Conservation (phyloP, 2,888 invertebrate genomes). For the Chaetogeoica ovagalla region DNA sequence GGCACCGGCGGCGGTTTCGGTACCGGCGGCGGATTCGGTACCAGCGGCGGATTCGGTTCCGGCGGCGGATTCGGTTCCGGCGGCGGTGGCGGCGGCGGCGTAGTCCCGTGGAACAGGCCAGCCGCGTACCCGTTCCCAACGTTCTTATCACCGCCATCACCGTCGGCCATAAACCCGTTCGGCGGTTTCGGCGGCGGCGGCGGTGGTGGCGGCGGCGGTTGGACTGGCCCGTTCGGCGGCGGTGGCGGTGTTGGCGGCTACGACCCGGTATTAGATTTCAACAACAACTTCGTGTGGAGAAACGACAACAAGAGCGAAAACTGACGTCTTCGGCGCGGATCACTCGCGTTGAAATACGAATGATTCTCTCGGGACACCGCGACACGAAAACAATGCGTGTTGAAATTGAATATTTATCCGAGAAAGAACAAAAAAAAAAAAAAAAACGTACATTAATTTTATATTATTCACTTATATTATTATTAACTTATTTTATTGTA, state of each 20-base stretch:
- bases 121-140: slow-evolving; percentile 3
- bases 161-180: slow-evolving; percentile 11
- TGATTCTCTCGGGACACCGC: too few relatives aligned
- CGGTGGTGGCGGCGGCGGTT: background rate
- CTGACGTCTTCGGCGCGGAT: too few relatives aligned
- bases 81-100: background rate
- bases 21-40: background rate
- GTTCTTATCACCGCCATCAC: background rate
- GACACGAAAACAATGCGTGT: too few relatives aligned
- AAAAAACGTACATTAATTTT: too few relatives aligned
- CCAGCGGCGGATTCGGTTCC: background rate
- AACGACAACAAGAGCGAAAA: background rate
- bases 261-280: slow-evolving; percentile 27
- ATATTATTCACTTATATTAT: too few relatives aligned
- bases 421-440: too few relatives aligned
- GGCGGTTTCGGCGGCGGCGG: background rate
- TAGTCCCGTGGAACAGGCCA: slow-evolving; percentile 19
- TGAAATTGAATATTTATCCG: too few relatives aligned
- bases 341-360: too few relatives aligned
- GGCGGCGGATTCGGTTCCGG: background rate
- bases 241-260: background rate
- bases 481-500: too few relatives aligned
- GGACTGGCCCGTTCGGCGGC: background rate
- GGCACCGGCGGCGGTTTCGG: background rate
- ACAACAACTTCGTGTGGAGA: slow-evolving; percentile 26